Percentiles rank a stretch among this genome's conserved stretches.
phyloP scores from a whole-genome alignment of 1,140 invertebrate species.

The Ylistrum balloti region DNA sequence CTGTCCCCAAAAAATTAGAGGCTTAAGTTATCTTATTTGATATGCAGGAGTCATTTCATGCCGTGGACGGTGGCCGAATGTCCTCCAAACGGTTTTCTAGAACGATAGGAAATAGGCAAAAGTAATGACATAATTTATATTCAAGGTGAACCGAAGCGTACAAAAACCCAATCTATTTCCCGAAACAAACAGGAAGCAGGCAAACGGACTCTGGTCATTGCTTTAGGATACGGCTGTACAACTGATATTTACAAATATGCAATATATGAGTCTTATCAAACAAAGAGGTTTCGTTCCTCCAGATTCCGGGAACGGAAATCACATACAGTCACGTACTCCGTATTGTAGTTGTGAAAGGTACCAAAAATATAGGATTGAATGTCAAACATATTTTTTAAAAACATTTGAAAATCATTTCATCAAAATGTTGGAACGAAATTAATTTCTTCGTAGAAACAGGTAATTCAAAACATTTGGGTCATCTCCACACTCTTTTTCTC shows the following conservation, averaged over 20 bases:
- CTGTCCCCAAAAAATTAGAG: background rate
- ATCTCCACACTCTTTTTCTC: too few relatives aligned
- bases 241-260: background rate
- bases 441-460: too few relatives aligned
- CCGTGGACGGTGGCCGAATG: background rate
- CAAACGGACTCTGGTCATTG: background rate
- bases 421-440: too few relatives aligned
- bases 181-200: background rate
- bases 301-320: too few relatives aligned
- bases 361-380: too few relatives aligned
- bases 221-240: background rate
- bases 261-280: background rate
- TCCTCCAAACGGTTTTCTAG: background rate
- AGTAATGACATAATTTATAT: slow-evolving; percentile 30
- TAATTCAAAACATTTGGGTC: too few relatives aligned
- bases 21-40: background rate
- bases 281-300: too few relatives aligned
- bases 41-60: background rate
- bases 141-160: background rate
- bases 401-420: too few relatives aligned
- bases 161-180: slow-evolving; percentile 21
- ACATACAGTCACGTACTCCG: too few relatives aligned
- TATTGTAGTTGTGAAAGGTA: too few relatives aligned
- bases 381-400: too few relatives aligned
- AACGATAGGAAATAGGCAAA: background rate